Evolutionary conservation across 2,888 invertebrate genomes (phyloP), one percentile per base, ranked within the genome.

Genomic region (Petrolisthes manimaculis): DNA sequence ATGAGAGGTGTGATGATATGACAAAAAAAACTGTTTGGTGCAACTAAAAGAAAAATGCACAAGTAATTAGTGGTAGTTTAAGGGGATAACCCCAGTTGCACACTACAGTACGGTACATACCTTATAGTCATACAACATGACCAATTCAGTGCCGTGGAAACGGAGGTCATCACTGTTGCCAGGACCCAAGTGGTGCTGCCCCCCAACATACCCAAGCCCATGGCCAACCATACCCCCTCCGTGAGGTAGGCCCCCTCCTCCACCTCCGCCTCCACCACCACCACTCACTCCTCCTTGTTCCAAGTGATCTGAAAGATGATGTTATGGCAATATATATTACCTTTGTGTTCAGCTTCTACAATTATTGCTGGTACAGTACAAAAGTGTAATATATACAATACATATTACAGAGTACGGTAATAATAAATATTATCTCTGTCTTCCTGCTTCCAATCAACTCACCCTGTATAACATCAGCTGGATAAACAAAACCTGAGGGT

Each of bases 51-150:
- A 37, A 37, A 37, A 37, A 37, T 37, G 37, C 37, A 37, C 37
- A 37, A 37, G 37, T 37, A 37, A 37, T 37, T 37, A 37, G 37
- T 37, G n/a, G n/a, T n/a, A n/a, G n/a, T n/a, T n/a, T n/a, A n/a
- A n/a, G n/a, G n/a, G n/a, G n/a, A n/a, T n/a, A n/a, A n/a, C n/a
- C n/a, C n/a, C n/a, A n/a, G n/a, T n/a, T n/a, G n/a, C n/a, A n/a
- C n/a, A n/a, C n/a, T n/a, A 37, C 37, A 37, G 1, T 37, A 37
- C 37, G 2, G 21, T 67, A 78, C 89, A 92, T 92, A 95, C 96
- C 94, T 97, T 97, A 93, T 98, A 98, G 94, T 98, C 98, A 93
- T 98, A 98, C 24, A 98, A 95, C 96, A 98, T 97, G 92, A 98
- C 97, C 92, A 98, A 94, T 93, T 98, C 97, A 0, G 97, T 97